Conservation (phyloP, 2,113 vertebrate genomes). For the Barnardius zonarius region DNA sequence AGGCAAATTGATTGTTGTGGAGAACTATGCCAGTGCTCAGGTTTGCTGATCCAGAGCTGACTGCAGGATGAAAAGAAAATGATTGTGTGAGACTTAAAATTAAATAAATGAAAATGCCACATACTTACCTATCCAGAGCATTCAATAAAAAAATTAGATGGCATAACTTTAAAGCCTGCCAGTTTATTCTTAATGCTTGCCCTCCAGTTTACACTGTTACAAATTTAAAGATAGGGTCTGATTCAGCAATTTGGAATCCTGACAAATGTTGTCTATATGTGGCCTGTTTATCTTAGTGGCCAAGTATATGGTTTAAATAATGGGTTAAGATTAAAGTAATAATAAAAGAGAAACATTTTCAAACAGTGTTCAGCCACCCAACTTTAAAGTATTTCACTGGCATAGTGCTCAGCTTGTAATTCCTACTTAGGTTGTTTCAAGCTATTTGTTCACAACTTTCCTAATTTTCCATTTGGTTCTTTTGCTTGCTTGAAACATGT, state of each 20-base stretch:
- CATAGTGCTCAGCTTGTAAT: not conserved
- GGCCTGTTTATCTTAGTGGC: not conserved
- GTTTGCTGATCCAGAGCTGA: not conserved
- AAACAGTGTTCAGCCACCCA: not conserved
- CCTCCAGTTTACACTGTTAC: not conserved
- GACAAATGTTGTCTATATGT: not conserved
- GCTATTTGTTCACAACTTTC: not conserved
- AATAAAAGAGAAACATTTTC: not conserved
- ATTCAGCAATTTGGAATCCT: not conserved
- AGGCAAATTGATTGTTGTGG: not conserved
- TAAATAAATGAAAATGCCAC: not conserved
- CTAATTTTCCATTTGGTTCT: not conserved
- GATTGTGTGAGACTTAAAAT: not conserved
- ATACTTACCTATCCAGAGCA: not conserved
- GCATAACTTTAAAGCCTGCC: not conserved
- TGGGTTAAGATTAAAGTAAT: not conserved
- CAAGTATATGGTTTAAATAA: not conserved
- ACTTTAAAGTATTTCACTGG: conserved; percentile 14
- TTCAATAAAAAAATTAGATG: not conserved
- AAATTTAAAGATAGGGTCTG: not conserved
- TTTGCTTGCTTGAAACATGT: not conserved
- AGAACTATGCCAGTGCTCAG: not conserved
- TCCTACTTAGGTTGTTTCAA: not conserved
- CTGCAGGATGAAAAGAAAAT: not conserved
- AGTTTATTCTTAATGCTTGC: not conserved